These are phyloP conservation scores for Noctua fimbriata DNA, from an alignment of 2,888 invertebrate species.

Conservation along the genomic window DNA sequence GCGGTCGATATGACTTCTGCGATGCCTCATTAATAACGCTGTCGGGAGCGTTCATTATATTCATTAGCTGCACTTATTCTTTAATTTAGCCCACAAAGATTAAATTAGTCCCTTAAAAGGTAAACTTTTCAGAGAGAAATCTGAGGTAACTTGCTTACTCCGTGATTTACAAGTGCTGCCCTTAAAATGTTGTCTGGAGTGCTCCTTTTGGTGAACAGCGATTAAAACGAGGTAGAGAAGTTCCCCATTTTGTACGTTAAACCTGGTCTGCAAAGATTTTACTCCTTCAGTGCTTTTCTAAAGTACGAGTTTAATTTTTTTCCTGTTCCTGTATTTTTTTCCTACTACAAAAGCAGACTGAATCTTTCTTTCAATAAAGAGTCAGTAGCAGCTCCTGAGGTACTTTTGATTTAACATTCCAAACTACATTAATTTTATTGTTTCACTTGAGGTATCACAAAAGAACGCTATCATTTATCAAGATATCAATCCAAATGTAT, in stretches of 20 bases:
- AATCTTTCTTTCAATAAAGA: neutral
- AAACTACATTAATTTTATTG: neutral
- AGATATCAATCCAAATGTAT: constrained; percentile 23
- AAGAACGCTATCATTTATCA: neutral
- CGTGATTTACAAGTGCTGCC: constrained; percentile 13
- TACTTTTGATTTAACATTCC: neutral
- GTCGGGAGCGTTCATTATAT: constrained; percentile 70
- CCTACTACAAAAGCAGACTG: neutral
- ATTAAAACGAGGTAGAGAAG: constrained; percentile 40
- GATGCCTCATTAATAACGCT: constrained; percentile 68
- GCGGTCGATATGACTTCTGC: constrained; percentile 61
- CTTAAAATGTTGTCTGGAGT: constrained; percentile 33
- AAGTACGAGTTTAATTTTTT: neutral
- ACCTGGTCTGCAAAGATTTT: constrained; percentile 4
- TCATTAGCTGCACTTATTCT: constrained; percentile 64
- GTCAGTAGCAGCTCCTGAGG: no score
- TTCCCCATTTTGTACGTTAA: constrained; percentile 15
- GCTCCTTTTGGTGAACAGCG: constrained; percentile 34
- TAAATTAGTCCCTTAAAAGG: constrained; percentile 34
- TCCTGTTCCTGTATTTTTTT: no score
- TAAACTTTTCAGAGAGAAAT: constrained; percentile 29
- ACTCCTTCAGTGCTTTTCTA: neutral
- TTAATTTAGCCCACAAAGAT: constrained; percentile 36
- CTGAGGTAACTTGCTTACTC: constrained; percentile 28
- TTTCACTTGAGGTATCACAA: constrained; percentile 3